A percentile compares a stretch with the other conserved stretches of the same genome.
phyloP scores from a whole-genome alignment of 1,140 invertebrate genomes.

The Drosophila bocqueti region DNA sequence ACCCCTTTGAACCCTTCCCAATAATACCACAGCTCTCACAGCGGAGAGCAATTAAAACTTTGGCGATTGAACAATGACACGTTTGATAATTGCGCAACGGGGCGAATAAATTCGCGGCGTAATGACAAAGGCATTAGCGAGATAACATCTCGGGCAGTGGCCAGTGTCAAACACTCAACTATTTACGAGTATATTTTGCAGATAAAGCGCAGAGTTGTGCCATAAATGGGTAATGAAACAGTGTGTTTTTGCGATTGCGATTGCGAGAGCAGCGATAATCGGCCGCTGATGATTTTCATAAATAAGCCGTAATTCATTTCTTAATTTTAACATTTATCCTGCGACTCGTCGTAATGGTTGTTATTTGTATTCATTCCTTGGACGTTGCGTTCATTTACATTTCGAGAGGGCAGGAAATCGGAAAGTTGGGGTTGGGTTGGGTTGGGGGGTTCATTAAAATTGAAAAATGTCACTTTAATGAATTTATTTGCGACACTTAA shows the following conservation, averaged over 20 bases:
- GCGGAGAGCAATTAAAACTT: constrained; percentile 41
- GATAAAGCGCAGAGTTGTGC: constrained; percentile 9
- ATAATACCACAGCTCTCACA: constrained; percentile 1
- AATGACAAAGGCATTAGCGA: constrained; percentile 29
- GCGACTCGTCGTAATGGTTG: constrained; percentile 24
- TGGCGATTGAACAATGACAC: constrained; percentile 15
- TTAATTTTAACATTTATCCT: constrained; percentile 47
- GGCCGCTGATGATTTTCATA: constrained; percentile 51
- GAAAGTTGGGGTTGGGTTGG: too few relatives aligned
- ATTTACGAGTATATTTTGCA: constrained; percentile 24
- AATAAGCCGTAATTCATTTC: constrained; percentile 70
- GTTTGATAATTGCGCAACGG: constrained; percentile 16
- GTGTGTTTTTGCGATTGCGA: constrained; percentile 10
- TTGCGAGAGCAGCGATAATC: constrained; percentile 19
- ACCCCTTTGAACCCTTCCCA: neutral
- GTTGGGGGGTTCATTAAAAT: constrained; percentile 70
- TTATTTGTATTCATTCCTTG: constrained; percentile 64
- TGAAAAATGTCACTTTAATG: constrained; percentile 84
- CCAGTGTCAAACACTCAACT: constrained; percentile 24
- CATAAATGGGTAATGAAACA: constrained; percentile 31
- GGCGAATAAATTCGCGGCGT: constrained; percentile 18
- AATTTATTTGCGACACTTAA: constrained; percentile 83
- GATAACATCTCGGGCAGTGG: constrained; percentile 27
- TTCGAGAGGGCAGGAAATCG: constrained; percentile 2
- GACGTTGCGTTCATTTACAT: constrained; percentile 38